These are phyloP conservation scores for Pleuronectes platessa DNA, from an alignment of 2,113 vertebrate genomes.

Conservation along the genomic window DNA sequence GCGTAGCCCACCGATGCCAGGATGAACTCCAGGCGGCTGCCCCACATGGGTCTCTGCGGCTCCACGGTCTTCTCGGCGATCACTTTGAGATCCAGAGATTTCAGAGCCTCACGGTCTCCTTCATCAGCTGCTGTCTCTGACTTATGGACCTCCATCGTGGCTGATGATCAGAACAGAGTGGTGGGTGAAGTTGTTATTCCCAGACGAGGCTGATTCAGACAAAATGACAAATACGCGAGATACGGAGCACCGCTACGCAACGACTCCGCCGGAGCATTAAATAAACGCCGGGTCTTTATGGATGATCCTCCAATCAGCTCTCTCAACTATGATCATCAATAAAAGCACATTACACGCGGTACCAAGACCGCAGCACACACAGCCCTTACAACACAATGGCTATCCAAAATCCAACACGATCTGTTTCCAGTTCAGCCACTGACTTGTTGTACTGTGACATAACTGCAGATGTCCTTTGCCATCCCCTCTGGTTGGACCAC, in stretches of 20 bases:
- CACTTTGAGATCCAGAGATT: not conserved
- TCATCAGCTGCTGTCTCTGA: constrained; percentile 8
- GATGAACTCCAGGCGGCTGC: constrained; percentile 79
- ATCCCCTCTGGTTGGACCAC: no score
- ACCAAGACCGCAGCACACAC: not conserved
- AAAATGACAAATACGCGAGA: no score
- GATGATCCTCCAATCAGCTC: no score
- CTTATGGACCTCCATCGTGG: constrained; percentile 2
- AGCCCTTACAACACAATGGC: not conserved
- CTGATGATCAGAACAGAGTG: not conserved
- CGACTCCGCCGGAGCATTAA: no score
- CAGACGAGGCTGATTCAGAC: not conserved
- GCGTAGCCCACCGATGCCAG: constrained; percentile 80
- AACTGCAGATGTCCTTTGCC: not conserved
- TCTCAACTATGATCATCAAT: not conserved
- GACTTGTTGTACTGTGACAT: not conserved
- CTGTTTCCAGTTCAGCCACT: not conserved
- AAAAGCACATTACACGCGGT: not conserved
- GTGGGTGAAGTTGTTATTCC: not conserved
- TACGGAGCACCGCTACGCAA: no score
- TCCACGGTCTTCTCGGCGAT: not conserved
- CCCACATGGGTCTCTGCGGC: constrained; percentile 74
- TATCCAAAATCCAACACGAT: not conserved
- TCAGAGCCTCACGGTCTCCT: constrained; percentile 1
- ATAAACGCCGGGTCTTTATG: no score